Conservation (phyloP, 2,888 invertebrate species). For the Microctonus hyperodae region DNA sequence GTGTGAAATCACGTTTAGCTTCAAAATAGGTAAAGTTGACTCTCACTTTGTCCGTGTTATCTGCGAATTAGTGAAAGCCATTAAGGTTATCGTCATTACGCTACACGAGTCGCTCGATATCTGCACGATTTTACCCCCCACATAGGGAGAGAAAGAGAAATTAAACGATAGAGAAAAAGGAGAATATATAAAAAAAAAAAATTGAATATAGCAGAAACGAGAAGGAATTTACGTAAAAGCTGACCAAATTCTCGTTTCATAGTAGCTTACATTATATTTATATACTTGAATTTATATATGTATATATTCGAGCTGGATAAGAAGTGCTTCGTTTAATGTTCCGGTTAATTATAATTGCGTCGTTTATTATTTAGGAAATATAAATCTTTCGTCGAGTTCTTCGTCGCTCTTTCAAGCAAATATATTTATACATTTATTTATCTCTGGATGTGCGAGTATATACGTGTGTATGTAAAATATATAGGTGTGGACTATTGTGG, state of each 20-base stretch:
- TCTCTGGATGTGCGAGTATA: neutral
- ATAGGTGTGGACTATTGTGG: slow-evolving; percentile 1
- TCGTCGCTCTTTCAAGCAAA: neutral
- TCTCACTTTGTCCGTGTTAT: slow-evolving; percentile 49
- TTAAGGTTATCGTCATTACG: slow-evolving; percentile 58
- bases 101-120: slow-evolving; percentile 48
- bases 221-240: slow-evolving; percentile 8
- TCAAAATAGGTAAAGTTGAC: slow-evolving; percentile 33
- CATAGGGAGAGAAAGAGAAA: neutral
- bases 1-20: slow-evolving; percentile 45
- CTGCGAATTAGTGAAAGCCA: too few relatives aligned
- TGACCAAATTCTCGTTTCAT: slow-evolving; percentile 25
- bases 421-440: neutral
- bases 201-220: too few relatives aligned
- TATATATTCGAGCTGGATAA: neutral
- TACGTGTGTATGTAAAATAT: neutral
- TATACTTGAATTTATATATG: slow-evolving; percentile 19
- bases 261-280: slow-evolving; percentile 17
- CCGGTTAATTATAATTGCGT: slow-evolving; percentile 27
- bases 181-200: neutral
- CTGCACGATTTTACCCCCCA: slow-evolving; percentile 16
- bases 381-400: slow-evolving; percentile 15
- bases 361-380: slow-evolving; percentile 25
- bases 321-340: slow-evolving; percentile 23
- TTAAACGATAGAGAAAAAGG: neutral